Percentiles rank a stretch among this genome's conserved stretches.
Evolutionary conservation across 1,140 invertebrate genomes (phyloP).

Genomic region (Camponotus floridanus): DNA sequence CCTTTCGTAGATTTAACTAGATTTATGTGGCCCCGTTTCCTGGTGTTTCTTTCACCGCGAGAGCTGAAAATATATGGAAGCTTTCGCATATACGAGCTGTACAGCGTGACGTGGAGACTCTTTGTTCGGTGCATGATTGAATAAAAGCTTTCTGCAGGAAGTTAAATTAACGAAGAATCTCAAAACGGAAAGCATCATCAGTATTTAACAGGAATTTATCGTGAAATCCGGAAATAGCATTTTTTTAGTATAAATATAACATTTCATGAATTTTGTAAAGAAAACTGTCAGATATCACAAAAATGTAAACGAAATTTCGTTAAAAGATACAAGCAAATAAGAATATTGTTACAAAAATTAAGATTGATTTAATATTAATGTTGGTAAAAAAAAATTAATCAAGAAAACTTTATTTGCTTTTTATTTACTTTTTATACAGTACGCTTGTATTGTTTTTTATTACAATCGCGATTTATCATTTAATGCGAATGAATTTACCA

Average conservation of each 20-base stretch:
- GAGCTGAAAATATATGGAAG: constrained; percentile 35
- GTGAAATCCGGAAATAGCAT: neutral
- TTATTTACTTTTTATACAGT: neutral
- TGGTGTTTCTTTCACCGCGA: constrained; percentile 39
- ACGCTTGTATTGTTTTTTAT: neutral
- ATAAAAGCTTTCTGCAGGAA: constrained; percentile 1
- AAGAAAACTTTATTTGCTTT: neutral
- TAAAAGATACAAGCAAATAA: neutral
- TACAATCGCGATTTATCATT: neutral
- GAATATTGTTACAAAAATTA: neutral
- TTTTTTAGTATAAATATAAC: constrained; percentile 13
- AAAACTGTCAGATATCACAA: neutral
- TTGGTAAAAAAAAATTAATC: neutral
- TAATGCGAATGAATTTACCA: neutral
- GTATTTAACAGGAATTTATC: constrained; percentile 44
- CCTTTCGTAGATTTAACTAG: constrained; percentile 56
- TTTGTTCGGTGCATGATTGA: constrained; percentile 37
- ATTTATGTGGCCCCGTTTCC: constrained; percentile 48
- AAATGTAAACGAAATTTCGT: neutral
- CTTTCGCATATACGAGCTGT: constrained; percentile 1
- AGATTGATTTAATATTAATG: neutral
- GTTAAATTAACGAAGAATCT: constrained; percentile 43
- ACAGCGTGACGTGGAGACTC: neutral
- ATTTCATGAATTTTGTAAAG: constrained; percentile 23
- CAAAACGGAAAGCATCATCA: constrained; percentile 4